These are phyloP conservation scores for Temnothorax rugatulus DNA, from an alignment of 2,888 invertebrate genomes.

Conservation along the genomic window DNA sequence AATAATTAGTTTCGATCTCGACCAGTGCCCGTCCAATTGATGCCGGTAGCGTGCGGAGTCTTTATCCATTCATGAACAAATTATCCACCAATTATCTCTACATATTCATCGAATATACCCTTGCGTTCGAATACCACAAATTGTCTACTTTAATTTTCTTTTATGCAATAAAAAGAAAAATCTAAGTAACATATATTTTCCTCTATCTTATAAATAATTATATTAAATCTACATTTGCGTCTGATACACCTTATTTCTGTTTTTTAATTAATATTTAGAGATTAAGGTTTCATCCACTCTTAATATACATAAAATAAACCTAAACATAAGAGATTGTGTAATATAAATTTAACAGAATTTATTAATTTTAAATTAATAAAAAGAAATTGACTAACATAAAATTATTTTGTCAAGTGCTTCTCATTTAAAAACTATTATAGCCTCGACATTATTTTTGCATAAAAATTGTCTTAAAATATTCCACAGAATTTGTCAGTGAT, in stretches of 20 bases:
- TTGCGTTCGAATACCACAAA: background rate
- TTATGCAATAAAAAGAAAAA: background rate
- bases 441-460: too few relatives aligned
- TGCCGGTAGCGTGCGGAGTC: background rate
- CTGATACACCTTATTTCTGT: background rate
- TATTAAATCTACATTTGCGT: background rate
- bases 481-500: too few relatives aligned
- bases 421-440: too few relatives aligned
- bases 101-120: background rate
- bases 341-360: background rate
- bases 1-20: slow-evolving; percentile 42
- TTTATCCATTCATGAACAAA: slow-evolving; percentile 38
- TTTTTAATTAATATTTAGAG: slow-evolving; percentile 1
- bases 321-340: background rate
- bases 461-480: too few relatives aligned
- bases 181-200: background rate
- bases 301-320: background rate
- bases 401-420: background rate
- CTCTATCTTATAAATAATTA: background rate
- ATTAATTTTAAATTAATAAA: background rate
- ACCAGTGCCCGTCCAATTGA: slow-evolving; percentile 13
- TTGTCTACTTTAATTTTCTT: background rate
- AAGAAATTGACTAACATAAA: background rate
- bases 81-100: slow-evolving; percentile 18
- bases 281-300: background rate